Evolutionary conservation across 2,888 invertebrate genomes (phyloP).

Genomic region (Lasioglossum villosulum): DNA sequence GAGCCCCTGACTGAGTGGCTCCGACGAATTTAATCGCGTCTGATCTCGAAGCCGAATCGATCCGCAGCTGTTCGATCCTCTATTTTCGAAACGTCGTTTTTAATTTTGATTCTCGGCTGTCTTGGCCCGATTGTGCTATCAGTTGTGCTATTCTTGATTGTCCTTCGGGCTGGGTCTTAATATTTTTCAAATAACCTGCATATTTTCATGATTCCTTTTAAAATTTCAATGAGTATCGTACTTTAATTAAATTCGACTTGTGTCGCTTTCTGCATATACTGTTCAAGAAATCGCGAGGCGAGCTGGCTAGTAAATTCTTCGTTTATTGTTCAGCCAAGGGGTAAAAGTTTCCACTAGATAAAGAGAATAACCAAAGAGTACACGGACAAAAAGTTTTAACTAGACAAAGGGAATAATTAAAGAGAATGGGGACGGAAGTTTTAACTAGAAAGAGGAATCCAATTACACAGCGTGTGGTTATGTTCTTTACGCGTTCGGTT

Average conservation of each 20-base stretch:
- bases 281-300: neutral
- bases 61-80: constrained; percentile 1
- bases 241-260: no score
- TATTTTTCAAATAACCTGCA: no score
- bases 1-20: neutral
- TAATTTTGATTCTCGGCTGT: neutral
- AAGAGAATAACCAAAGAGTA: neutral
- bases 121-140: neutral
- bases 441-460: constrained; percentile 1
- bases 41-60: neutral
- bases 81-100: neutral
- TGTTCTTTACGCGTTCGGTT: neutral
- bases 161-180: neutral
- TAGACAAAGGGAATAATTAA: constrained; percentile 11
- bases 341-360: neutral
- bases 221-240: no score
- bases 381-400: neutral
- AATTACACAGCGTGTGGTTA: constrained; percentile 4
- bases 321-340: neutral
- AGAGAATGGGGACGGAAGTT: neutral
- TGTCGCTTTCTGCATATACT: neutral
- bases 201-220: no score
- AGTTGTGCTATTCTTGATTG: neutral
- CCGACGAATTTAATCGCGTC: constrained; percentile 8
- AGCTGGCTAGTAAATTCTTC: neutral